Base-by-base conservation (phyloP, 2,888 invertebrate genomes). In the Xanthorhoe spadicearia region DNA sequence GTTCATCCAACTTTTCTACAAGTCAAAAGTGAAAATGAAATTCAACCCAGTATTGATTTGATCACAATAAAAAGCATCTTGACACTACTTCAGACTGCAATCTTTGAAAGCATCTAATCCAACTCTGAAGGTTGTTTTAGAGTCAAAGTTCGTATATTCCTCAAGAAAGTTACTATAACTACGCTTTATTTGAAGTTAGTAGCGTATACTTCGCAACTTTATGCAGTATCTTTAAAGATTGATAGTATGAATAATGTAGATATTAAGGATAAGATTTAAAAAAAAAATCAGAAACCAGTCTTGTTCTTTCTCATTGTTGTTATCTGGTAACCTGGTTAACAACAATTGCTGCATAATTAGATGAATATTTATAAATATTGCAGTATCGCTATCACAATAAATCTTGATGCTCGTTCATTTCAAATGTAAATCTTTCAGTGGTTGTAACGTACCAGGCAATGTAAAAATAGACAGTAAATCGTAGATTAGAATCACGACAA, bases 1-100 rank as follows among this genome's bases (percentile, higher is more conserved):
- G 4, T 23, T 4, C 23, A 23, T 23, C 23, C 23, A 23, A 3
- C 23, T 23, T 23, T 23, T 23, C 23, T 4, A 23, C 1, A 23
- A 4, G 23, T 23, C 23, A 23, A 23, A 23, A 4, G 23, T 23
- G 23, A 23, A 23, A 3, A 23, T 23, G 1, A 23, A 23, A 23
- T 23, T 23, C 23, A 62, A 43, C 17, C 46, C 23, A 61, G 50
- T 38, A 15, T 43, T 50, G 58, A 50, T 32, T 56, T 58, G 7
- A 28, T 55, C 28, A 7, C 53, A 51, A 13, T 61, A 49, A 49
- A 50, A 50, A 28, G 28, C 23, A 54, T 46, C 56, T 60, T 19
- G 28, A 18, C 60, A 48, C 48, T 32, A 61, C 10, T 1, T 50
- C 32, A 43, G 59, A 43, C 23, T 55, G 56, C 54, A 56, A 59